Evolutionary conservation across 2,888 invertebrate species (phyloP).

Genomic region (Xestia sexstrigata): DNA sequence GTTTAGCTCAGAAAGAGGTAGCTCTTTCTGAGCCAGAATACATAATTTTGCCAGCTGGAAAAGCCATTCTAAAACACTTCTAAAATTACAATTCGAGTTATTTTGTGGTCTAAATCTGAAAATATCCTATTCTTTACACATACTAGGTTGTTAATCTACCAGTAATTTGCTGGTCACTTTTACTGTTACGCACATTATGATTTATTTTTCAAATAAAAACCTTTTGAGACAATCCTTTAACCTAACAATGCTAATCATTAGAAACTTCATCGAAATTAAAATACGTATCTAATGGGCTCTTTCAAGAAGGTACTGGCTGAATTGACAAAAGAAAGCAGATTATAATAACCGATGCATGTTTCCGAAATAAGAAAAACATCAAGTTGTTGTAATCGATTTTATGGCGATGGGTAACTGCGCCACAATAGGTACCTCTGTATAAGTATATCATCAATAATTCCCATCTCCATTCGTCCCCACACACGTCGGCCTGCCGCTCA

Average conservation of each 20-base stretch:
- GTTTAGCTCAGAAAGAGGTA: slow-evolving; percentile 37
- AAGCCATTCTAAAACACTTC: slow-evolving; percentile 17
- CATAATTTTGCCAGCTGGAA: slow-evolving; percentile 36
- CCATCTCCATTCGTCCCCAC: slow-evolving; percentile 70
- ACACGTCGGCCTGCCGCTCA: slow-evolving; percentile 69
- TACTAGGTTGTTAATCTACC: neutral
- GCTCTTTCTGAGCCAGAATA: slow-evolving; percentile 37
- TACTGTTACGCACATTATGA: too few species aligned
- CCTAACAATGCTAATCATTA: neutral
- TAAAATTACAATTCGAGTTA: slow-evolving; percentile 16
- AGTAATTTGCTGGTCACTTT: neutral
- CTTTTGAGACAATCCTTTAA: neutral
- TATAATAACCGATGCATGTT: neutral
- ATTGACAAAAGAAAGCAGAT: neutral
- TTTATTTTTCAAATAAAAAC: neutral
- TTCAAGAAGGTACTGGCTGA: neutral
- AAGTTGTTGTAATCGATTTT: slow-evolving; percentile 49
- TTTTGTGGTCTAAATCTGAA: slow-evolving; percentile 11
- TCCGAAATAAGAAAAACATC: neutral
- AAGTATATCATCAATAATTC: slow-evolving; percentile 75
- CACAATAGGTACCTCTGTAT: slow-evolving; percentile 53
- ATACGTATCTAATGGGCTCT: neutral
- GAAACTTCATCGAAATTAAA: neutral
- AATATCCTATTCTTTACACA: neutral
- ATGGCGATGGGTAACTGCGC: slow-evolving; percentile 52